These are phyloP conservation scores for Laticauda laticaudata DNA, from an alignment of 2,113 vertebrate genomes.

Conservation along the genomic window DNA sequence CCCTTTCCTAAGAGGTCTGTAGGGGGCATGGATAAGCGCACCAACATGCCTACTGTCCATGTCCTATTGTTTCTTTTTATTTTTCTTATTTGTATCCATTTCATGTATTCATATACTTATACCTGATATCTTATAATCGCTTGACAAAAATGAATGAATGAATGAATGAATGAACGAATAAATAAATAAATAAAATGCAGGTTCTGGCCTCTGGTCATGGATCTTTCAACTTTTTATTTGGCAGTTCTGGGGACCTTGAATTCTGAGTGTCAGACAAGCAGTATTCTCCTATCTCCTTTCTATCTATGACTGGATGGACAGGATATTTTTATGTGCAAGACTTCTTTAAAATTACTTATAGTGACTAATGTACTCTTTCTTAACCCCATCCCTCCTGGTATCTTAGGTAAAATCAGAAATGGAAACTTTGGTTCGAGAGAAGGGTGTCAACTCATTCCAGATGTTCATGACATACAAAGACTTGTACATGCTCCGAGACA, in stretches of 20 bases:
- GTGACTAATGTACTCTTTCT: background rate
- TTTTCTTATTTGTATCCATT: no score
- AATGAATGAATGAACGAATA: no score
- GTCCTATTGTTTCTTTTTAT: no score
- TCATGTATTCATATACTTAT: no score
- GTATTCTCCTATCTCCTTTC: background rate
- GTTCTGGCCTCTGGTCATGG: background rate
- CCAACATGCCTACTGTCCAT: no score
- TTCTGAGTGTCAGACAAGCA: background rate
- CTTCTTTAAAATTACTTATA: background rate
- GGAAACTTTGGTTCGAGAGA: constrained; percentile 91
- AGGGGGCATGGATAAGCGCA: no score
- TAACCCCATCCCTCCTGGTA: background rate
- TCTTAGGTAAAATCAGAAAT: constrained; percentile 89
- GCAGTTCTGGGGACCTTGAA: background rate
- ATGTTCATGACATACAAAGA: constrained; percentile 99
- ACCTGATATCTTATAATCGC: no score
- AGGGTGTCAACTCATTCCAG: constrained; percentile 97
- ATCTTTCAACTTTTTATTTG: background rate
- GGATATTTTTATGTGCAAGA: background rate
- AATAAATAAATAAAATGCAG: background rate
- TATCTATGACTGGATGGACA: background rate
- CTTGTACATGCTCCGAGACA: constrained; percentile 92
- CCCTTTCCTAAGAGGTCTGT: no score
- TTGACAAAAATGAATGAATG: no score